phyloP scores from a whole-genome alignment of 2,797 vertebrate genomes.

The Liparis tanakae region DNA sequence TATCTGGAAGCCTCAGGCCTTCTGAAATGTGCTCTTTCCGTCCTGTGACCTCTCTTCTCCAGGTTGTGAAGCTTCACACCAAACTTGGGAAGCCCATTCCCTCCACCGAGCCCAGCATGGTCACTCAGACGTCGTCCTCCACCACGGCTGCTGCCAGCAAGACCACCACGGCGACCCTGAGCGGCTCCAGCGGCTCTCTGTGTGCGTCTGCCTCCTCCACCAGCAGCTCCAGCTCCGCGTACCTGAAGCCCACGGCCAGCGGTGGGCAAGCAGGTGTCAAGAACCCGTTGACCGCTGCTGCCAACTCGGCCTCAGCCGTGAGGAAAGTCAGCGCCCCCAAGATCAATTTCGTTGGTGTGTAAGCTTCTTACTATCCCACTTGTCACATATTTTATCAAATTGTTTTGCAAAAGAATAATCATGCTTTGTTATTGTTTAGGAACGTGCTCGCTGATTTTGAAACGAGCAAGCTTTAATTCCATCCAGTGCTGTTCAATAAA shows the following conservation, averaged over 20 bases:
- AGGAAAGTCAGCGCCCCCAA: constrained; percentile 95
- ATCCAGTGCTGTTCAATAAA: neutral
- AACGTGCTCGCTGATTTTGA: neutral
- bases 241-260: constrained; percentile 85
- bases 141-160: constrained; percentile 88
- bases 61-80: constrained; percentile 98
- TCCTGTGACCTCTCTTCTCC: neutral
- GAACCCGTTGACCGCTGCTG: constrained; percentile 68
- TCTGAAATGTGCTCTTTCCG: neutral
- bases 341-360: constrained; percentile 98
- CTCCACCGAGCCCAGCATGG: constrained; percentile 96
- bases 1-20: neutral
- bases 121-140: constrained; percentile 88
- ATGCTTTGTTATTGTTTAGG: neutral
- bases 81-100: constrained; percentile 99
- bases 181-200: constrained; percentile 82
- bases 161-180: constrained; percentile 82
- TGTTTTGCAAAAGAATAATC: neutral
- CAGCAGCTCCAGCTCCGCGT: constrained; percentile 79
- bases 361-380: neutral
- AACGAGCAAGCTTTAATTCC: too few species aligned
- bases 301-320: constrained; percentile 77
- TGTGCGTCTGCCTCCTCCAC: constrained; percentile 79
- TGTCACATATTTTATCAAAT: neutral
- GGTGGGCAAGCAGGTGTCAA: constrained; percentile 74